phyloP scores from a whole-genome alignment of 2,888 invertebrate species.

The Spodoptera picta region DNA sequence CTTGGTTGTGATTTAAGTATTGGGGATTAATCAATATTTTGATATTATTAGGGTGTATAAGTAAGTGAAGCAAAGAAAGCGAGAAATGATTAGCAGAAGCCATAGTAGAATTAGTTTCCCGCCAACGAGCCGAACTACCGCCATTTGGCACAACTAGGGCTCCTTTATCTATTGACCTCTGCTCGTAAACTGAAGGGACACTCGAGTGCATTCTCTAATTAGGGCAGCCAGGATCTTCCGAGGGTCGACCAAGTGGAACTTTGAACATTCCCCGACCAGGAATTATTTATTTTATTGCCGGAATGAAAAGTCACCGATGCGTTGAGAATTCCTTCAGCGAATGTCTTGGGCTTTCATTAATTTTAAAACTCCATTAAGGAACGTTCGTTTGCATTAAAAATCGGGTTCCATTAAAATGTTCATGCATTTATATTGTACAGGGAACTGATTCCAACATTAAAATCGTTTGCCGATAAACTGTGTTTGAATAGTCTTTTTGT shows the following conservation, averaged over 20 bases:
- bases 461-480: slow-evolving; percentile 34
- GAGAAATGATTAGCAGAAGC: slow-evolving; percentile 32
- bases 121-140: slow-evolving; percentile 44
- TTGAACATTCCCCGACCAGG: slow-evolving; percentile 54
- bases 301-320: slow-evolving; percentile 50
- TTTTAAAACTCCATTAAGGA: slow-evolving; percentile 36
- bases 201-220: slow-evolving; percentile 59
- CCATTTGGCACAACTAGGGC: slow-evolving; percentile 48
- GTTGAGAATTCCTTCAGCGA: slow-evolving; percentile 45
- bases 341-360: slow-evolving; percentile 47
- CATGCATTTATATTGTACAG: background rate
- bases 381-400: slow-evolving; percentile 23
- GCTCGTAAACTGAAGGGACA: slow-evolving; percentile 58
- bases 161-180: slow-evolving; percentile 54
- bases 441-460: slow-evolving; percentile 25
- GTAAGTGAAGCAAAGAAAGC: slow-evolving; percentile 14
- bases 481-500: slow-evolving; percentile 44
- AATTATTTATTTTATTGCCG: slow-evolving; percentile 60
- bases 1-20: slow-evolving; percentile 1
- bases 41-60: background rate
- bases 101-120: slow-evolving; percentile 23
- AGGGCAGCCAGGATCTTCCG: slow-evolving; percentile 43
- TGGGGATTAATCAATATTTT: too few relatives aligned
- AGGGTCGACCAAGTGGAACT: slow-evolving; percentile 49
- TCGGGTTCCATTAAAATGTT: slow-evolving; percentile 11